Evolutionary conservation across 1,140 invertebrate genomes (phyloP).

Genomic region (Cardiocondyla obscurior): DNA sequence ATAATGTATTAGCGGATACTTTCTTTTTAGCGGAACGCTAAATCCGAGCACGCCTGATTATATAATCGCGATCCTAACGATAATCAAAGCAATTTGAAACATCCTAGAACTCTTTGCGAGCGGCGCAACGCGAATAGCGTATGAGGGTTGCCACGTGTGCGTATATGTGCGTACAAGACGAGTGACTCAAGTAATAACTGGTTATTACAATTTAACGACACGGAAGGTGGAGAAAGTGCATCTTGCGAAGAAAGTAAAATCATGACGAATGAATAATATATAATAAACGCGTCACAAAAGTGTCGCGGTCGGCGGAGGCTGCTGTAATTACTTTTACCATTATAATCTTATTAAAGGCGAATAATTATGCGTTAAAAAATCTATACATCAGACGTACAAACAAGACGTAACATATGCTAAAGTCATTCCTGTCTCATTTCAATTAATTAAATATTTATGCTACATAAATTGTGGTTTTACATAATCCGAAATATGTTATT

Average conservation of each 20-base stretch:
- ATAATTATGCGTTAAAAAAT: not conserved
- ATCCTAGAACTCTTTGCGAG: constrained; percentile 11
- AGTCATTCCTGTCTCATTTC: not conserved
- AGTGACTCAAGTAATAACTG: constrained; percentile 35
- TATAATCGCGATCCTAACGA: constrained; percentile 24
- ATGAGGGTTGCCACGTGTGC: not conserved
- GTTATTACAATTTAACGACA: constrained; percentile 49
- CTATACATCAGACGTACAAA: not conserved
- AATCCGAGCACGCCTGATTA: constrained; percentile 17
- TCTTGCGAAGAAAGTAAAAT: constrained; percentile 55
- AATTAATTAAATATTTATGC: not conserved
- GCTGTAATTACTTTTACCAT: not conserved
- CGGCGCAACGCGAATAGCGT: not conserved
- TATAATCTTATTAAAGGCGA: not conserved
- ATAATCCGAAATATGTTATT: not conserved
- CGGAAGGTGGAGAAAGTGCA: constrained; percentile 59
- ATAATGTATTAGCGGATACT: constrained; percentile 18
- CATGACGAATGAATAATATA: constrained; percentile 48
- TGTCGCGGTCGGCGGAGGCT: not conserved
- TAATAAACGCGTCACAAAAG: not conserved
- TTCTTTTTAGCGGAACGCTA: constrained; percentile 31
- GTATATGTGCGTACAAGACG: constrained; percentile 9
- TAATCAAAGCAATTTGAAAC: constrained; percentile 9
- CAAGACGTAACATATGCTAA: not conserved
- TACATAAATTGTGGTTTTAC: not conserved